phyloP scores from a whole-genome alignment of 2,797 vertebrate genomes.

The Rousettus madagascariensis region DNA sequence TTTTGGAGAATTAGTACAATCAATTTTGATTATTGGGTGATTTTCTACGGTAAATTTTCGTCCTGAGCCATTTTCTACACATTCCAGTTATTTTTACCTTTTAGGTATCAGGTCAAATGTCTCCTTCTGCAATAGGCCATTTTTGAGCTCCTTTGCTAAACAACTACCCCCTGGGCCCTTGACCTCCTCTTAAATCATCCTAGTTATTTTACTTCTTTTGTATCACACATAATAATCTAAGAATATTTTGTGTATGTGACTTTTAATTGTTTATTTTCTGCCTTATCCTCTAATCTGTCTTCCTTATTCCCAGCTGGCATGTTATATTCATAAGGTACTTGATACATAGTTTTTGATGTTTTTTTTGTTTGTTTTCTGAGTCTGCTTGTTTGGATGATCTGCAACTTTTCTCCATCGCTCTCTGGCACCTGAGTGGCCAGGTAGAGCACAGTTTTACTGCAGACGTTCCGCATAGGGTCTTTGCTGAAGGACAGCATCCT shows the following conservation, averaged over 20 bases:
- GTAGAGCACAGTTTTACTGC: neutral
- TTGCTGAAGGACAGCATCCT: neutral
- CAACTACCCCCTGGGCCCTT: neutral
- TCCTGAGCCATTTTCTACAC: neutral
- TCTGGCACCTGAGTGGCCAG: neutral
- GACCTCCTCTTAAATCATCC: neutral
- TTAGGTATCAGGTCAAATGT: neutral
- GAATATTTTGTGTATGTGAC: neutral
- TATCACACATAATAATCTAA: neutral
- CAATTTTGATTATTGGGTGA: neutral
- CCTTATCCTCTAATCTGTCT: neutral
- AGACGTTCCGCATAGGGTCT: neutral
- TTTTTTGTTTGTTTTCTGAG: neutral
- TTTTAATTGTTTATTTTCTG: conserved; percentile 13
- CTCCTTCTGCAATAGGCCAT: neutral
- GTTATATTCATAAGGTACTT: neutral
- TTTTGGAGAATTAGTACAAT: neutral
- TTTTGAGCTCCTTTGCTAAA: neutral
- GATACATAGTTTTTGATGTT: neutral
- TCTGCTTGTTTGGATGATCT: neutral
- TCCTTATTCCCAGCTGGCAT: neutral
- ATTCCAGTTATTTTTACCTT: neutral
- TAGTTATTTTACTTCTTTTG: neutral
- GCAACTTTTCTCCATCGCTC: neutral
- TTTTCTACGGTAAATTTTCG: neutral